Conservation (phyloP, 2,797 vertebrate genomes). For the Crocidura indochinensis region DNA sequence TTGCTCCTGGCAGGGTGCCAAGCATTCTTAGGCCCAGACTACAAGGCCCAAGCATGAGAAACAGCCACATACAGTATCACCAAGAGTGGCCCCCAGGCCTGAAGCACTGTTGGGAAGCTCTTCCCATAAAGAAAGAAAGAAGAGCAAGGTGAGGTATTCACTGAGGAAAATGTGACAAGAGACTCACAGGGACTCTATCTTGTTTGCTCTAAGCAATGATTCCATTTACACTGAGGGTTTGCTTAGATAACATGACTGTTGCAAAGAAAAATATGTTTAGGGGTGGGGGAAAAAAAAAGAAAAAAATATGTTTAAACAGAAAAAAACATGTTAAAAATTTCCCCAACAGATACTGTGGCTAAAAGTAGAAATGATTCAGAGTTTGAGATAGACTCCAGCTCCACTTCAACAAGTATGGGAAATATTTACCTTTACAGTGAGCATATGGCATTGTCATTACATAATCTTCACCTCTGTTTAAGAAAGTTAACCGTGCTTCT, state of each 20-base stretch:
- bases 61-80: too few relatives aligned
- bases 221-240: conserved; percentile 14
- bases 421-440: conserved; percentile 97
- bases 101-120: too few relatives aligned
- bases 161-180: background rate
- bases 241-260: conserved; percentile 6
- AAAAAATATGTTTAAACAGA: conserved; percentile 39
- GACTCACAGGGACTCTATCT: background rate
- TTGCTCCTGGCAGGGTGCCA: too few relatives aligned
- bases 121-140: background rate
- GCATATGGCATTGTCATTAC: conserved; percentile 99
- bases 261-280: conserved; percentile 20
- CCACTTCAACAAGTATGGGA: background rate
- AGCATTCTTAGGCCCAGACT: too few relatives aligned
- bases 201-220: background rate
- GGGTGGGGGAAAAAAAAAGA: too few relatives aligned
- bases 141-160: conserved; percentile 15
- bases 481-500: conserved; percentile 96
- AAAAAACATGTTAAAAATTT: background rate
- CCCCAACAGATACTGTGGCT: conserved; percentile 10
- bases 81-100: too few relatives aligned
- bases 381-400: background rate
- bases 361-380: conserved; percentile 47
- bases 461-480: conserved; percentile 98
- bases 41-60: too few relatives aligned